Evolutionary conservation across 2,888 invertebrate genomes (phyloP), one percentile per base, ranked within the genome.

Genomic region (Drosophila fungiperda): DNA sequence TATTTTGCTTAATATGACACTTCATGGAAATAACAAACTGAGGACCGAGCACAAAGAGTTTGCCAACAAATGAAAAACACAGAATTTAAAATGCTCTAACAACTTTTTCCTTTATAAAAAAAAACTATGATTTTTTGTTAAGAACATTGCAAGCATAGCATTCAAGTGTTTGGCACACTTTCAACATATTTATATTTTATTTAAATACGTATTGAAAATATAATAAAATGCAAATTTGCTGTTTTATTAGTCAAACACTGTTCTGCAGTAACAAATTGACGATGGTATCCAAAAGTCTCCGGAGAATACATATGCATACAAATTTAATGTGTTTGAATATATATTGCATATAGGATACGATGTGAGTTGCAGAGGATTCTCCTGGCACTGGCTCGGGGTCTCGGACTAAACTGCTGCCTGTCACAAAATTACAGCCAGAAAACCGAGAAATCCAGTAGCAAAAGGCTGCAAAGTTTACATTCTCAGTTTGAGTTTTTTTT

Each of bases 351-450:
- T 57, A 15, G 23, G 45, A 15, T 8, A 29, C 29, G 29, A 29
- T 9, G 4, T 20, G 20, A 23, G 23, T 15, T 23, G 76, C 60
- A 53, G 48, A 12, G 35, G 7, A 12, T 12, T 55, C 49, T 35
- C 35, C 4, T 15, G n/a, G 11, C 66, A 23, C 32, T 23, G 3
- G 12, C 36, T 32, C 12, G n/a, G 17, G 20, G 55, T 23, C 48
- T 20, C 52, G 26, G 53, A 6, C 57, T 52, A 68, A 71, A 71
- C 68, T 68, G 69, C 58, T 63, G 87, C 35, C 64, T 72, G 78
- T 72, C 73, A 87, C 81, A 73, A 73, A 72, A 74, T 57, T 74
- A 70, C 66, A 72, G 61, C 45, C 62, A 55, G 62, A 59, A 59
- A 71, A 74, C 42, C 50, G 45, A 69, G 29, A 62, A 63, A 71